A percentile compares a stretch with the other conserved stretches of the same genome.
Evolutionary conservation across 2,888 invertebrate species (phyloP).

Genomic region (Thymelicus acteon): DNA sequence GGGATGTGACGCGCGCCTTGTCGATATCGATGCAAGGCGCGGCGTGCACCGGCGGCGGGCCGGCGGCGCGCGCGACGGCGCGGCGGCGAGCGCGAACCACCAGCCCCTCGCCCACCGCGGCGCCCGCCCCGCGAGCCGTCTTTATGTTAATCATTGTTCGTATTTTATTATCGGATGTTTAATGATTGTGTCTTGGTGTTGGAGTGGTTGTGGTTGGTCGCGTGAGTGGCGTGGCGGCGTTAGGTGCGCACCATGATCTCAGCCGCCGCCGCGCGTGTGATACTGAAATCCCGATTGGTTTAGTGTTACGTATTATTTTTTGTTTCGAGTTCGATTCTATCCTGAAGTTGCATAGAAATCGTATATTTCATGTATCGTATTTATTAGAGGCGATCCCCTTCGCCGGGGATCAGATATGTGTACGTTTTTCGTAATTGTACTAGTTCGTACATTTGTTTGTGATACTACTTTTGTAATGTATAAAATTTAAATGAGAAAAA

Average conservation of each 20-base stretch:
- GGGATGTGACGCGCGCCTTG: slow-evolving; percentile 54
- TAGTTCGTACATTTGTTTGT: slow-evolving; percentile 85
- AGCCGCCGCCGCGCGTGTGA: slow-evolving; percentile 79
- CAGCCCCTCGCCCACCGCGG: slow-evolving; percentile 61
- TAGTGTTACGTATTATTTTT: slow-evolving; percentile 81
- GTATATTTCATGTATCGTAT: slow-evolving; percentile 80
- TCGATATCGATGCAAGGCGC: slow-evolving; percentile 49
- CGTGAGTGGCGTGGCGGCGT: slow-evolving; percentile 70
- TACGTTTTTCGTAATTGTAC: slow-evolving; percentile 81
- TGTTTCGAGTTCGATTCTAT: slow-evolving; percentile 82
- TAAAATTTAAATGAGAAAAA: slow-evolving; percentile 78
- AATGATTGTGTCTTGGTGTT: slow-evolving; percentile 54
- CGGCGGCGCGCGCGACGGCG: slow-evolving; percentile 50
- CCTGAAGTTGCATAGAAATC: slow-evolving; percentile 79
- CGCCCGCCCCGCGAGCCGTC: slow-evolving; percentile 66
- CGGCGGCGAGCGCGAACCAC: slow-evolving; percentile 60
- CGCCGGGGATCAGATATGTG: slow-evolving; percentile 65
- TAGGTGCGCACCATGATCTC: slow-evolving; percentile 75
- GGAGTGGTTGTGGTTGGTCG: slow-evolving; percentile 55
- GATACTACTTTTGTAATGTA: slow-evolving; percentile 85
- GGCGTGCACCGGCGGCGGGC: slow-evolving; percentile 44
- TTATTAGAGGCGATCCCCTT: slow-evolving; percentile 77
- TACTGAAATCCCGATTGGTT: slow-evolving; percentile 75
- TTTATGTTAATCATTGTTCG: slow-evolving; percentile 71
- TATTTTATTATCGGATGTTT: slow-evolving; percentile 63